A percentile compares a stretch with the other conserved stretches of the same genome.
Conservation (phyloP, 2,888 invertebrate genomes). For the Drosophila tanythrix region DNA sequence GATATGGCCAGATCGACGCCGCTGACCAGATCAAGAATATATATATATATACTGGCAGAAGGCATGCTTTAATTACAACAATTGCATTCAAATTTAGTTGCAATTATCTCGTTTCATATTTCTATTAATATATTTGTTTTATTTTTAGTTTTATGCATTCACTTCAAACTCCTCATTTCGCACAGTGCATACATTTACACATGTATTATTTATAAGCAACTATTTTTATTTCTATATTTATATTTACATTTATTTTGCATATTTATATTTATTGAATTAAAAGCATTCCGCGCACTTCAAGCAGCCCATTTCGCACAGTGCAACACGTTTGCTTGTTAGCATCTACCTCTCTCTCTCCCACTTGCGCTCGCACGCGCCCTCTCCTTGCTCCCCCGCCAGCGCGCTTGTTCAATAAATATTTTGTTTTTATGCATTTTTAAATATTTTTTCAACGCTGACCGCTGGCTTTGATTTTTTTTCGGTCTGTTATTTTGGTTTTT, state of each 20-base stretch:
- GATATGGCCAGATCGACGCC: background rate
- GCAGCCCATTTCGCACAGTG: background rate
- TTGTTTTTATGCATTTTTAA: conserved; percentile 81
- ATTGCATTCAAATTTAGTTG: no score
- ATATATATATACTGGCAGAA: background rate
- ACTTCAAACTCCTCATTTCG: no score
- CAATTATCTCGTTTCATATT: background rate
- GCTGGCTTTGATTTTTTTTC: conserved; percentile 62
- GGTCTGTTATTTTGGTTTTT: background rate
- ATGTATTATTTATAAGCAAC: no score
- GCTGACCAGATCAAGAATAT: background rate
- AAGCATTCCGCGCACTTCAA: accelerated
- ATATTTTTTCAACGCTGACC: conserved; percentile 70
- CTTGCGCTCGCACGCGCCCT: background rate
- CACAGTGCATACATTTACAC: no score
- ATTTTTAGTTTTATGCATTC: background rate
- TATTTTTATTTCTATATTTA: background rate
- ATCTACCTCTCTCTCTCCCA: conserved; percentile 28
- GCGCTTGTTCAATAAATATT: conserved; percentile 74
- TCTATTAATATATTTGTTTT: background rate
- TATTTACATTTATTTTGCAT: accelerated
- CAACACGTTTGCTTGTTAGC: conserved; percentile 60
- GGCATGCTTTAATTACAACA: no score
- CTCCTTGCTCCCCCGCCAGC: background rate
- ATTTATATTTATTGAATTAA: background rate